Evolutionary conservation across 2,888 invertebrate genomes (phyloP).

Genomic region (Nephrotoma appendiculata): DNA sequence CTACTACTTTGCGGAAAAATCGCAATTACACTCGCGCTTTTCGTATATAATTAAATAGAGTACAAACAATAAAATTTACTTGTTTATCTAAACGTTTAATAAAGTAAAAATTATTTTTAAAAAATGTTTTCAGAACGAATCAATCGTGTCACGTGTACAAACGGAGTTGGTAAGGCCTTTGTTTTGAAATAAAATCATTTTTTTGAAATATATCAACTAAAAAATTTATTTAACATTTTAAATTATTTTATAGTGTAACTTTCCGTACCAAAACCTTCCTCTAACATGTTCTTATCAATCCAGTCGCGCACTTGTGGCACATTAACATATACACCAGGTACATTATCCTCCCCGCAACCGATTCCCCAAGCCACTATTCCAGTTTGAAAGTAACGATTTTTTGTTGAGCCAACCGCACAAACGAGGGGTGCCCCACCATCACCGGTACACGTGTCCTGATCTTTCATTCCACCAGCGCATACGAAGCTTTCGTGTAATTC

Average conservation of each 20-base stretch:
- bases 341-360: constrained; percentile 51
- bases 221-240: background rate
- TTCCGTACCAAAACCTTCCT: constrained; percentile 17
- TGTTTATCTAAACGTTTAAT: background rate
- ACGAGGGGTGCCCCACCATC: constrained; percentile 71
- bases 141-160: background rate
- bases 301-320: constrained; percentile 47
- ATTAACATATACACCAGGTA: constrained; percentile 63
- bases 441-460: constrained; percentile 58
- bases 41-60: too few relatives aligned
- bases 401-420: constrained; percentile 43
- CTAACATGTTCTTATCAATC: constrained; percentile 45
- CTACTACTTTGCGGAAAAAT: too few relatives aligned
- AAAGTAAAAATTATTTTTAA: background rate
- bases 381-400: constrained; percentile 21
- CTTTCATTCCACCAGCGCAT: constrained; percentile 62
- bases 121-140: background rate
- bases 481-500: constrained; percentile 51
- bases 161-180: background rate
- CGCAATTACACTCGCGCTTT: too few relatives aligned
- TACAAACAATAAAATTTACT: background rate
- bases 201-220: too few relatives aligned
- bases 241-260: background rate
- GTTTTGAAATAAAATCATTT: too few relatives aligned
- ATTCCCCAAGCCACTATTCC: constrained; percentile 77